Evolutionary conservation across 2,888 invertebrate species (phyloP).

Genomic region (Notodonta ziczac): DNA sequence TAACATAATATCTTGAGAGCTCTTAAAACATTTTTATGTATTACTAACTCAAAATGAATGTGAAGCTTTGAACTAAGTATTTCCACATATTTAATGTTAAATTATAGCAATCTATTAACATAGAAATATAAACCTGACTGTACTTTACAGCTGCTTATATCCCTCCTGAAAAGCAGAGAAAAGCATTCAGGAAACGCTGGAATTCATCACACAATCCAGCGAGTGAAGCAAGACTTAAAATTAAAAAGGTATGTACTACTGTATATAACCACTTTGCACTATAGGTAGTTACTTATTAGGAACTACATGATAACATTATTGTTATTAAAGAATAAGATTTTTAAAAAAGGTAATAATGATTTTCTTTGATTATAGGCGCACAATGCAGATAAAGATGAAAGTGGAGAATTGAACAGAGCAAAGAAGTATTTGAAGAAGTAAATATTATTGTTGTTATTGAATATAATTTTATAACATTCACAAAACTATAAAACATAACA

Average conservation of each 20-base stretch:
- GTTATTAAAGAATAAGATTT: neutral
- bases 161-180: constrained; percentile 87
- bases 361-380: constrained; percentile 53
- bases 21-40: no score
- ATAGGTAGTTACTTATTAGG: neutral
- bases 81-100: no score
- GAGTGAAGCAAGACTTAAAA: constrained; percentile 63
- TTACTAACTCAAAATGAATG: no score
- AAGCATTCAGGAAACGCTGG: constrained; percentile 84
- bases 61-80: no score
- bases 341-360: neutral
- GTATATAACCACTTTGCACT: neutral
- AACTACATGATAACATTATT: neutral
- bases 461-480: neutral
- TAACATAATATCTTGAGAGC: no score
- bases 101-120: no score
- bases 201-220: constrained; percentile 75
- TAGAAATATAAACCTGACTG: neutral
- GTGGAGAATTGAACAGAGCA: constrained; percentile 65
- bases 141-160: constrained; percentile 86
- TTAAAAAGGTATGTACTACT: constrained; percentile 58
- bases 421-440: constrained; percentile 67
- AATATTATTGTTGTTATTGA: constrained; percentile 27
- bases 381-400: constrained; percentile 68
- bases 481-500: neutral